Percentiles rank a stretch among this genome's conserved stretches.
These are phyloP conservation scores for Polymixis flavicincta DNA, from an alignment of 2,888 invertebrate genomes.

Conservation along the genomic window DNA sequence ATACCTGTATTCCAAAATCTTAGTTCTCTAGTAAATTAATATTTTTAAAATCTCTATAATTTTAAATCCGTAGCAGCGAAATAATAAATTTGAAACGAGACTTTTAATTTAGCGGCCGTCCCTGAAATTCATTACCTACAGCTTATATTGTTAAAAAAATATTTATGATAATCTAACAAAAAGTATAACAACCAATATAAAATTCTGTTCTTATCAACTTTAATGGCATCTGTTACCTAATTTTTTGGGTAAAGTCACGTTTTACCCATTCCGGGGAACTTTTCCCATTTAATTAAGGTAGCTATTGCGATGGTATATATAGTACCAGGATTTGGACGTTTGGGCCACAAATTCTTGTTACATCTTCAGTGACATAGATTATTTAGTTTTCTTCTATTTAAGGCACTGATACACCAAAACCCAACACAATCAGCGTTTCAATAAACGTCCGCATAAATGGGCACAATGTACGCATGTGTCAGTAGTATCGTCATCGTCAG, in stretches of 20 bases:
- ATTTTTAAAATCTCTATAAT: slow-evolving; percentile 2
- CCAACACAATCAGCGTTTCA: too few species aligned
- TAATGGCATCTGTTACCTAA: slow-evolving; percentile 61
- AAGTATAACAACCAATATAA: slow-evolving; percentile 49
- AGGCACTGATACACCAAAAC: background rate
- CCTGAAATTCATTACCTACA: slow-evolving; percentile 29
- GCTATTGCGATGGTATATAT: slow-evolving; percentile 65
- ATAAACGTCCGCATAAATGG: too few species aligned
- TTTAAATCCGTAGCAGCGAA: background rate
- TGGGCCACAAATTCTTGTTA: slow-evolving; percentile 64
- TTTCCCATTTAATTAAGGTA: slow-evolving; percentile 75
- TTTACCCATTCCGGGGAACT: slow-evolving; percentile 72
- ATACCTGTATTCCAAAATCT: background rate
- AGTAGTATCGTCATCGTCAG: too few species aligned
- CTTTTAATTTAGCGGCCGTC: slow-evolving; percentile 20
- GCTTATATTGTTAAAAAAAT: slow-evolving; percentile 35
- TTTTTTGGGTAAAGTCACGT: slow-evolving; percentile 74
- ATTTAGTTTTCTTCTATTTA: slow-evolving; percentile 44
- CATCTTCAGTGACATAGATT: slow-evolving; percentile 44
- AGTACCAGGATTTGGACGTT: slow-evolving; percentile 58
- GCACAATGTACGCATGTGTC: too few species aligned
- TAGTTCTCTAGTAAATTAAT: background rate
- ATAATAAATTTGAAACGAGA: slow-evolving; percentile 9
- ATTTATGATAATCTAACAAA: slow-evolving; percentile 39
- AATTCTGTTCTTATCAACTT: slow-evolving; percentile 48